Percentiles rank a stretch among this genome's conserved stretches.
phyloP scores from a whole-genome alignment of 2,888 invertebrate species.

The Pheosia tremula region DNA sequence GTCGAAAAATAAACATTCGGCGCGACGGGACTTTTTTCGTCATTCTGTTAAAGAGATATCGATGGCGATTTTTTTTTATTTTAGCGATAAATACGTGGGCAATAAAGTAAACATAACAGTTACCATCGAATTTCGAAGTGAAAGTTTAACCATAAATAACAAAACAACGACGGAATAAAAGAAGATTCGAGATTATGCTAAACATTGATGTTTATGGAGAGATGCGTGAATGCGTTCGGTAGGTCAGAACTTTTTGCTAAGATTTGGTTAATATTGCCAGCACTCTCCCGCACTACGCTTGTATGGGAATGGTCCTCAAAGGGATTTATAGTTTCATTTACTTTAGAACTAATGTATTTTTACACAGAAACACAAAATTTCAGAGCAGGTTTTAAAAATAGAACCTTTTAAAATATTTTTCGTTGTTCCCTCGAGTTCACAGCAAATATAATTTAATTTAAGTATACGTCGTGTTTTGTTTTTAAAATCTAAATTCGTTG shows the following conservation, averaged over 20 bases:
- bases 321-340: slow-evolving; percentile 35
- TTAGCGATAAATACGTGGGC: slow-evolving; percentile 2
- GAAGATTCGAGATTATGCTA: slow-evolving; percentile 5
- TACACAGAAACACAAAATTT: slow-evolving; percentile 25
- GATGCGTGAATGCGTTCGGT: slow-evolving; percentile 11
- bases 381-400: slow-evolving; percentile 32
- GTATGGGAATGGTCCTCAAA: slow-evolving; percentile 35
- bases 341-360: slow-evolving; percentile 36
- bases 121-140: slow-evolving; percentile 1
- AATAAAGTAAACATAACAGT: slow-evolving; percentile 16
- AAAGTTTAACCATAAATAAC: slow-evolving; percentile 14
- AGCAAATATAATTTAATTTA: slow-evolving; percentile 14
- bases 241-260: slow-evolving; percentile 11
- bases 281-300: slow-evolving; percentile 24
- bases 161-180: slow-evolving; percentile 4
- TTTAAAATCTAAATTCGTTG: slow-evolving; percentile 8
- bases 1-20: slow-evolving; percentile 71
- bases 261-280: slow-evolving; percentile 15
- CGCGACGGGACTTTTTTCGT: slow-evolving; percentile 28
- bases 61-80: slow-evolving; percentile 13
- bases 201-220: slow-evolving; percentile 8
- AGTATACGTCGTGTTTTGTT: slow-evolving; percentile 6
- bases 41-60: slow-evolving; percentile 21
- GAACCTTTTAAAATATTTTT: slow-evolving; percentile 36
- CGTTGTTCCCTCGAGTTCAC: slow-evolving; percentile 13